Evolutionary conservation across 92 coral and sea anemone genomes (phyloP).

Genomic region (Muricea muricata): DNA sequence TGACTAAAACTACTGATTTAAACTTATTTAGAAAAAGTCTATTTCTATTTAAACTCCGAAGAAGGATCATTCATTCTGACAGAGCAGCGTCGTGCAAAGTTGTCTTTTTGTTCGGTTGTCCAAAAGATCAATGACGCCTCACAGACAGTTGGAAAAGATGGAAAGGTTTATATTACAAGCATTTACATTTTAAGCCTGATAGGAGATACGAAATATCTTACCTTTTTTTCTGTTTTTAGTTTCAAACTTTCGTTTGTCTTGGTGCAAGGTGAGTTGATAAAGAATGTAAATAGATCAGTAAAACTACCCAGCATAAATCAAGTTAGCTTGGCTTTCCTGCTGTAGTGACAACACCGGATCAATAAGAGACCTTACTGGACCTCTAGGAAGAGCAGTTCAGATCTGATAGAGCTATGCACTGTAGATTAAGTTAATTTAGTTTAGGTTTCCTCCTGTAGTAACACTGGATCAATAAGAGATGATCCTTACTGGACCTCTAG

Average conservation of each 20-base stretch:
- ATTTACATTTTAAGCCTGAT: not conserved
- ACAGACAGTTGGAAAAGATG: conserved; percentile 97
- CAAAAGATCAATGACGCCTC: conserved; percentile 96
- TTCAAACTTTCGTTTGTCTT: conserved; percentile 94
- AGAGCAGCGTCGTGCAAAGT: conserved; percentile 73
- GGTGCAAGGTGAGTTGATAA: conserved; percentile 81
- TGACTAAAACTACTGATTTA: not conserved
- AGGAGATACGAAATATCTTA: not conserved
- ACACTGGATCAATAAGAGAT: too few relatives aligned
- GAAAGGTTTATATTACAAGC: conserved; percentile 73
- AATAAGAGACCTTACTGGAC: too few relatives aligned
- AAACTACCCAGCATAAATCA: not conserved
- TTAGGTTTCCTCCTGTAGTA: too few relatives aligned
- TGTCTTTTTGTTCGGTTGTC: conserved; percentile 80
- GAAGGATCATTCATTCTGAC: conserved; percentile 62
- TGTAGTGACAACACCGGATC: too few relatives aligned
- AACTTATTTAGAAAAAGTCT: conserved; percentile 76
- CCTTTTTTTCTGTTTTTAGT: conserved; percentile 52
- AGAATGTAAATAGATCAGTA: not conserved
- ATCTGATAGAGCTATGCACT: not conserved
- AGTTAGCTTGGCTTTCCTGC: too few relatives aligned
- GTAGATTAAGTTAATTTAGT: not conserved
- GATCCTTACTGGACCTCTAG: too few relatives aligned
- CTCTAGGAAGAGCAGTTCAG: not conserved
- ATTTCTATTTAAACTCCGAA: conserved; percentile 79